phyloP scores from a whole-genome alignment of 92 coral and sea anemone species.

The Desmophyllum pertusum region DNA sequence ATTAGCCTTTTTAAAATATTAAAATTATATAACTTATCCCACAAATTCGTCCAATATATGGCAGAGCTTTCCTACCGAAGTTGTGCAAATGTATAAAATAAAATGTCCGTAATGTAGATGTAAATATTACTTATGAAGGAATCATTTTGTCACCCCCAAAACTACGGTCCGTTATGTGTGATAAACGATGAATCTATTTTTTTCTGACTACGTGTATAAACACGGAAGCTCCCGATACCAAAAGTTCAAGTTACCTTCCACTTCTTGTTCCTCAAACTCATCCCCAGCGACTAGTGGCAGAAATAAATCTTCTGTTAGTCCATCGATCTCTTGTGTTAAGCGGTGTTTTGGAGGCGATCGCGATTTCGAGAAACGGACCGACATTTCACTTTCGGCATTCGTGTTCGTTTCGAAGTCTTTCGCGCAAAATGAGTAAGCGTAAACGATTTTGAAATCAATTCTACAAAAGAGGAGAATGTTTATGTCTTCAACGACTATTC shows the following conservation, averaged over 20 bases:
- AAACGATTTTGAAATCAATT: neutral
- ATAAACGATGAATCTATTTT: neutral
- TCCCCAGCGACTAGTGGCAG: constrained; percentile 40
- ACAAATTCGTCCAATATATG: neutral
- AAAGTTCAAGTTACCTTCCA: neutral
- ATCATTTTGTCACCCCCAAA: neutral
- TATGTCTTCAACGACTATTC: neutral
- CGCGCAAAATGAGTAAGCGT: neutral
- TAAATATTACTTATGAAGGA: too few species aligned
- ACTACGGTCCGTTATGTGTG: neutral
- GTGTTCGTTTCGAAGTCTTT: neutral
- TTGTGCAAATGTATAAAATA: neutral
- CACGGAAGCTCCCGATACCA: neutral
- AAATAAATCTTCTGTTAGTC: constrained; percentile 19
- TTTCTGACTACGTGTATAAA: neutral
- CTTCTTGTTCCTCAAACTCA: constrained; percentile 37
- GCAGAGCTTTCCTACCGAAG: neutral
- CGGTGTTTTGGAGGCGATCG: constrained; percentile 29
- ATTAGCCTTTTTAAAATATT: too few species aligned
- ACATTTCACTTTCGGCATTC: neutral
- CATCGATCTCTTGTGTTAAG: neutral
- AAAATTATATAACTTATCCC: too few species aligned
- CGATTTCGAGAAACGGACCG: constrained; percentile 18
- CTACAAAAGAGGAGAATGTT: neutral
- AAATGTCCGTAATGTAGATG: neutral